Conservation (phyloP, 2,113 vertebrate species). For the Otus sunia region DNA sequence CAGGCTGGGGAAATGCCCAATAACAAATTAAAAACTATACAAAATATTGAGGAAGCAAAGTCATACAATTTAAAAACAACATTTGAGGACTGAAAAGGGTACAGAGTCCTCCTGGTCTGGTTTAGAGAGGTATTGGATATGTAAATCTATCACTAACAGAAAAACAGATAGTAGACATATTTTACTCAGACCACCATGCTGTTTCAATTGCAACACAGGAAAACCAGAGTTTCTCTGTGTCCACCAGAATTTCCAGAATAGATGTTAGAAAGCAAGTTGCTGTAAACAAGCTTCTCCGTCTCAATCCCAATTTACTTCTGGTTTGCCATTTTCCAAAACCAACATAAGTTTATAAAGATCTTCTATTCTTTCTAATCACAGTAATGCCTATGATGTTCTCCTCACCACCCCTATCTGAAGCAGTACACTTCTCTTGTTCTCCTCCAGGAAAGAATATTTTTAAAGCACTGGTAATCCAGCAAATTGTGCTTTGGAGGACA, state of each 20-base stretch:
- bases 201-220: background rate
- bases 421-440: background rate
- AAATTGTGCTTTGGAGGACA: background rate
- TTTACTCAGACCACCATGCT: background rate
- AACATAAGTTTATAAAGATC: slow-evolving; percentile 47
- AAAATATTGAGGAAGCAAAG: background rate
- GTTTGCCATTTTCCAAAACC: slow-evolving; percentile 9
- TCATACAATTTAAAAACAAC: background rate
- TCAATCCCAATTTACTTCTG: slow-evolving; percentile 20
- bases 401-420: background rate
- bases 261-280: background rate
- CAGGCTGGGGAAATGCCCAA: background rate
- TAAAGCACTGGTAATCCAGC: background rate
- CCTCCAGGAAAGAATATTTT: slow-evolving; percentile 16
- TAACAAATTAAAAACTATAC: background rate
- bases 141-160: background rate
- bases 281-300: background rate
- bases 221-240: background rate
- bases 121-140: background rate
- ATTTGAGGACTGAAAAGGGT: background rate
- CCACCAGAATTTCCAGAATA: background rate
- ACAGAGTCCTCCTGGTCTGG: background rate
- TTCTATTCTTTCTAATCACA: slow-evolving; percentile 22
- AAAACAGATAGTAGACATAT: background rate
- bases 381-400: background rate